These are phyloP conservation scores for Trichonephila clavipes DNA, from an alignment of 1,140 invertebrate species.

Conservation along the genomic window DNA sequence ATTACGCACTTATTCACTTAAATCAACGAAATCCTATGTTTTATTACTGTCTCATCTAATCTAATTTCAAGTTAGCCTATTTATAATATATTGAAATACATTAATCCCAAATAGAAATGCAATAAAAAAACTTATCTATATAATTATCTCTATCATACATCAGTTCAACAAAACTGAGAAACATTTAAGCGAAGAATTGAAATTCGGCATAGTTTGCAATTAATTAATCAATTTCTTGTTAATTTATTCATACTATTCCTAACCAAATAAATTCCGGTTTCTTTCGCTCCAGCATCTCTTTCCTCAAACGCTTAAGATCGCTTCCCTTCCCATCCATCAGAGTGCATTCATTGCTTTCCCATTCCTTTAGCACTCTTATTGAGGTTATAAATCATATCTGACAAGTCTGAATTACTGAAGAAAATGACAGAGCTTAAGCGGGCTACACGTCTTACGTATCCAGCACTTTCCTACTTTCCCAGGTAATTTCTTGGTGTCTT, in stretches of 20 bases:
- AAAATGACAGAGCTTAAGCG: constrained; percentile 19
- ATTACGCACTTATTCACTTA: too few species aligned
- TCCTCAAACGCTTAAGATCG: background rate
- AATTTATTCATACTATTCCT: background rate
- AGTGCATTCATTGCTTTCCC: constrained; percentile 14
- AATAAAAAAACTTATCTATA: background rate
- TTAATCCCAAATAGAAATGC: too few species aligned
- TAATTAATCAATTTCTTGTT: background rate
- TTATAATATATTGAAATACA: too few species aligned
- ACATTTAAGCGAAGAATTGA: background rate
- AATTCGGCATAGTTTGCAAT: background rate
- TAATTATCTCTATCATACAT: background rate
- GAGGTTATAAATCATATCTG: constrained; percentile 38
- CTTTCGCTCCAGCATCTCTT: background rate
- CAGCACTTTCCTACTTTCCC: background rate
- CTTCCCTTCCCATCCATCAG: background rate
- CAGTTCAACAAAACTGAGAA: background rate
- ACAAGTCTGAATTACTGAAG: constrained; percentile 15
- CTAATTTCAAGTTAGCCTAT: too few species aligned
- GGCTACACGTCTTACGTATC: background rate
- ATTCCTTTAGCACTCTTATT: constrained; percentile 16
- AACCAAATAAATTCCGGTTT: background rate
- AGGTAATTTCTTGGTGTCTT: constrained; percentile 13
- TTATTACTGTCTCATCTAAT: too few species aligned
- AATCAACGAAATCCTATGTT: too few species aligned